A percentile compares a stretch with the other conserved stretches of the same genome.
Evolutionary conservation across 2,113 vertebrate species (phyloP).

Genomic region (Scytalopus superciliaris): DNA sequence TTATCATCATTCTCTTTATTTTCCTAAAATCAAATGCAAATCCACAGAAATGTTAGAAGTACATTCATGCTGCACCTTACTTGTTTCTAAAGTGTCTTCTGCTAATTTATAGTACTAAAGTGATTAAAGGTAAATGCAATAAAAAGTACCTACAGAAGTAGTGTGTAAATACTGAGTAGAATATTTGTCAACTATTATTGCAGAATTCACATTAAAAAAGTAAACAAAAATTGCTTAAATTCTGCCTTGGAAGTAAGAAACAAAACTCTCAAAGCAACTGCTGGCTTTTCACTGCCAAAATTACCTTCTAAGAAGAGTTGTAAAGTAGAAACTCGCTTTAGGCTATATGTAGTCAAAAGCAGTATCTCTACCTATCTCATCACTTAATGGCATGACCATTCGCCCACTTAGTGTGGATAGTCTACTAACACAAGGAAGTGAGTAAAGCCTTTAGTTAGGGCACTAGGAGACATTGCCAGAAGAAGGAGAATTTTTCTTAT

Average conservation of each 20-base stretch:
- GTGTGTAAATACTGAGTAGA: neutral
- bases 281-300: neutral
- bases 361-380: neutral
- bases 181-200: neutral
- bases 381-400: neutral
- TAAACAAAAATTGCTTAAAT: neutral
- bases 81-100: neutral
- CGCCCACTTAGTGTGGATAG: neutral
- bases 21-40: constrained; percentile 59
- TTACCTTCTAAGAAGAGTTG: neutral
- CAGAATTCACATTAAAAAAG: neutral
- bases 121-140: neutral
- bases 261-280: neutral
- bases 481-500: neutral
- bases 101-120: neutral
- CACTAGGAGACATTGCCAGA: neutral
- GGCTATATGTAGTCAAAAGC: neutral
- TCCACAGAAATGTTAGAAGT: neutral
- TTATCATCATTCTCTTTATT: constrained; percentile 71
- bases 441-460: neutral
- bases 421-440: neutral
- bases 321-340: neutral
- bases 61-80: neutral
- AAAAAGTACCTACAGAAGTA: neutral
- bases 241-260: neutral